phyloP scores from a whole-genome alignment of 37 sponge, comb jelly and placozoan genomes.

The Spongia lamella region DNA sequence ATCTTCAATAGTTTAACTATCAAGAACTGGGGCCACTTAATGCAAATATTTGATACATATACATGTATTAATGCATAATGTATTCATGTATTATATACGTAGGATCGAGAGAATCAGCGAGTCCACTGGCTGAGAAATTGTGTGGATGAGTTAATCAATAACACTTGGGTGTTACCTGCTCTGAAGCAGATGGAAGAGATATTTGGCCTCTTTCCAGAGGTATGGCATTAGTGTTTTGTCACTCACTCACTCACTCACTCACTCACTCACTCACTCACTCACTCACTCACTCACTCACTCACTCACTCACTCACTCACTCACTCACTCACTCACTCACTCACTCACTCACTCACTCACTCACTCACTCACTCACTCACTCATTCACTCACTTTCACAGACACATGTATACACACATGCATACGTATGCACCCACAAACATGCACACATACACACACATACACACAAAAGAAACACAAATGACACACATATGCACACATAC shows the following conservation, averaged over 20 bases:
- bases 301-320: constrained; percentile 35
- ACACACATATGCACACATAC: not conserved
- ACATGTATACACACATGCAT: not conserved
- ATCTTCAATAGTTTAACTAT: too few species aligned
- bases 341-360: constrained; percentile 49
- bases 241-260: constrained; percentile 32
- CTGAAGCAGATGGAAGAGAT: constrained; percentile 89
- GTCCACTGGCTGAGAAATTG: constrained; percentile 75
- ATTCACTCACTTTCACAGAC: constrained; percentile 48
- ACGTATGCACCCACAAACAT: not conserved
- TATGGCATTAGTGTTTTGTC: constrained; percentile 6
- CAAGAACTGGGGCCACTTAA: too few species aligned
- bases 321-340: constrained; percentile 43
- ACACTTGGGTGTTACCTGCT: constrained; percentile 90
- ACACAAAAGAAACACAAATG: too few species aligned
- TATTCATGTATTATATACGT: too few species aligned
- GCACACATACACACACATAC: not conserved
- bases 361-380: constrained; percentile 52
- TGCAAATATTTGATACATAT: too few species aligned
- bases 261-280: constrained; percentile 35
- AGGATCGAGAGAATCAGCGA: constrained; percentile 89
- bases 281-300: constrained; percentile 35
- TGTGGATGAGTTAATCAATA: constrained; percentile 69
- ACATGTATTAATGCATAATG: too few species aligned
- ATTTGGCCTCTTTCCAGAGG: constrained; percentile 82